Evolutionary conservation across 1,140 invertebrate species (phyloP).

Genomic region (Tyrophagus putrescentiae): DNA sequence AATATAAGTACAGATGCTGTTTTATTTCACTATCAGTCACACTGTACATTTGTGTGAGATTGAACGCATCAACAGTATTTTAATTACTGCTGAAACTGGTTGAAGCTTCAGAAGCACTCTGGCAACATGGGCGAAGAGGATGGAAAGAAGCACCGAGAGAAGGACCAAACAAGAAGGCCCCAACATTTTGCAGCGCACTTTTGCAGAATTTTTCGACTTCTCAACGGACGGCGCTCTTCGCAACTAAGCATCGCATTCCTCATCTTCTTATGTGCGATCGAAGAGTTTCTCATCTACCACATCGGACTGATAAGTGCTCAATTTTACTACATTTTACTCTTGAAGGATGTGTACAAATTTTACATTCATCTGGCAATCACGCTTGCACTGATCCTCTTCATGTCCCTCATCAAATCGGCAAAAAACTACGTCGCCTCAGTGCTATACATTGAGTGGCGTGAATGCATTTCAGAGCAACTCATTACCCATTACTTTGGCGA

Average conservation of each 20-base stretch:
- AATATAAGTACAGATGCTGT: no score
- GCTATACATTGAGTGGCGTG: constrained; percentile 38
- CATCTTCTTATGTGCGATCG: constrained; percentile 29
- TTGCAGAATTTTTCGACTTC: neutral
- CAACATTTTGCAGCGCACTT: no score
- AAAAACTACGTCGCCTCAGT: constrained; percentile 34
- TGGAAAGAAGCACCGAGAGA: neutral
- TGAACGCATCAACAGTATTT: no score
- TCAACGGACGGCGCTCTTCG: neutral
- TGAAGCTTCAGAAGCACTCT: no score
- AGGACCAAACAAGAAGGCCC: neutral
- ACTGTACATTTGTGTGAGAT: no score
- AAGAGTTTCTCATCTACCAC: constrained; percentile 39
- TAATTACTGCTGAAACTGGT: no score
- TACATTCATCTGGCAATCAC: constrained; percentile 32
- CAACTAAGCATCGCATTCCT: constrained; percentile 14
- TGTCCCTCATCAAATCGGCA: constrained; percentile 37
- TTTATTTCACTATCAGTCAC: no score
- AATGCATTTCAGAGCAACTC: constrained; percentile 31
- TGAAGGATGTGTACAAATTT: constrained; percentile 38
- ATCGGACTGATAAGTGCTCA: constrained; percentile 40
- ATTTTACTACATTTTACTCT: constrained; percentile 39
- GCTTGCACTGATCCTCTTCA: constrained; percentile 34
- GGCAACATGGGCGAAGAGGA: neutral
- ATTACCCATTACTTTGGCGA: constrained; percentile 35